A percentile compares a stretch with the other conserved stretches of the same genome.
Evolutionary conservation across 2,113 vertebrate species (phyloP).

Genomic region (Seriola quinqueradiata): DNA sequence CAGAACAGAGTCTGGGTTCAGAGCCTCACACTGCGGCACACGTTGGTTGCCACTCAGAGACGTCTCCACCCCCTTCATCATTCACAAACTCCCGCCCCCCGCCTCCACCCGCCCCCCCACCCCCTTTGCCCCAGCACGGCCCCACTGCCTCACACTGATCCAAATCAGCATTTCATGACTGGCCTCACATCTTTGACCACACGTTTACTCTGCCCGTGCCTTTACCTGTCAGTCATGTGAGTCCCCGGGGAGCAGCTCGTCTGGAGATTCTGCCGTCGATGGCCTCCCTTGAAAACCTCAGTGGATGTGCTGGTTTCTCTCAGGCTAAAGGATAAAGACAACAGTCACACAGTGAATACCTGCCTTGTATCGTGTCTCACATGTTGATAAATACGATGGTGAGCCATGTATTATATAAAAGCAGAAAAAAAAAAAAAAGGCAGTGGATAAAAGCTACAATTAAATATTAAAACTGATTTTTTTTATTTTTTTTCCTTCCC

Average conservation of each 20-base stretch:
- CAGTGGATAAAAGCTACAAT: slow-evolving; percentile 1
- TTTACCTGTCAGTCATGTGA: slow-evolving; percentile 75
- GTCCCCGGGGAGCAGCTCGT: slow-evolving; percentile 51
- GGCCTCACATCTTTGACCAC: slow-evolving; percentile 73
- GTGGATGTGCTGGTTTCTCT: slow-evolving; percentile 42
- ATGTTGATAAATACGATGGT: slow-evolving; percentile 12
- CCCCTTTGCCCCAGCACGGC: slow-evolving; percentile 36
- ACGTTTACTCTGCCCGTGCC: slow-evolving; percentile 57
- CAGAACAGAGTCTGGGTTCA: slow-evolving; percentile 93
- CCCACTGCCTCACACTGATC: slow-evolving; percentile 63
- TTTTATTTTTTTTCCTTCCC: not conserved
- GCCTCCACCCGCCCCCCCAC: slow-evolving; percentile 1
- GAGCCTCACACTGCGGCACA: slow-evolving; percentile 70
- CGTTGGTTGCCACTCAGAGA: slow-evolving; percentile 70
- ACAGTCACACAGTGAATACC: slow-evolving; percentile 36
- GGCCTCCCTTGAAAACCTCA: slow-evolving; percentile 38
- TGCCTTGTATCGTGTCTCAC: slow-evolving; percentile 22
- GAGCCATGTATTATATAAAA: not conserved
- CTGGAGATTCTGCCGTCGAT: slow-evolving; percentile 46
- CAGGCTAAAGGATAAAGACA: slow-evolving; percentile 49
- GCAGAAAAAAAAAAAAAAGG: not conserved
- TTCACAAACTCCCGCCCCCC: slow-evolving; percentile 52
- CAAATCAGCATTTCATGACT: slow-evolving; percentile 75
- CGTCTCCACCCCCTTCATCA: slow-evolving; percentile 72
- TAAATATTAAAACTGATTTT: slow-evolving; percentile 38